These are phyloP conservation scores for Prietella phreatophila DNA, from an alignment of 2,113 vertebrate species.

Conservation along the genomic window DNA sequence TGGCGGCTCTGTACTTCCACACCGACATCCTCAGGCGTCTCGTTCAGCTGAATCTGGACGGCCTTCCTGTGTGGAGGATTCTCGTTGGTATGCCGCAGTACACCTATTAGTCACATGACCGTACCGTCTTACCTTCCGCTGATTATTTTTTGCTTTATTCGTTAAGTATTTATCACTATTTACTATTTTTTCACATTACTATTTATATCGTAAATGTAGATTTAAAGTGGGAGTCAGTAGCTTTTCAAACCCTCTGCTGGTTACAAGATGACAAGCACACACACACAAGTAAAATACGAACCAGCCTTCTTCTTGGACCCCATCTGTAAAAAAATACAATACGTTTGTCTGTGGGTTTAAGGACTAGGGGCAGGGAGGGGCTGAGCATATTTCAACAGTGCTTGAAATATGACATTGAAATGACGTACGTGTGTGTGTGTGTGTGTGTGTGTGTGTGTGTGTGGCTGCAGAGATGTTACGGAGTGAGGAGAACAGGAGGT, in stretches of 20 bases:
- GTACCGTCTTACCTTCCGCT: neutral
- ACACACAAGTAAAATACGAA: neutral
- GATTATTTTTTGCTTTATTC: neutral
- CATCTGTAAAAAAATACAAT: neutral
- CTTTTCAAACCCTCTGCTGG: neutral
- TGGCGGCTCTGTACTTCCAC: constrained; percentile 74
- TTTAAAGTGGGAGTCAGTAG: neutral
- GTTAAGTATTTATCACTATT: neutral
- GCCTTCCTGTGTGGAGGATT: constrained; percentile 73
- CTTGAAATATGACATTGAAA: neutral
- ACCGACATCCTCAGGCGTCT: constrained; percentile 69
- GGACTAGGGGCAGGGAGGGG: neutral
- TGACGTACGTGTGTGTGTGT: no score
- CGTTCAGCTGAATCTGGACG: constrained; percentile 66
- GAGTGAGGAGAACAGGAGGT: constrained; percentile 57
- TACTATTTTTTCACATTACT: neutral
- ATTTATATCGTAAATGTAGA: neutral
- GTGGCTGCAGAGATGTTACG: constrained; percentile 69
- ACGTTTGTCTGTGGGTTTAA: neutral
- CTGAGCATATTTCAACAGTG: neutral
- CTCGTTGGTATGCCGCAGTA: constrained; percentile 68
- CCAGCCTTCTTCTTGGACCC: neutral
- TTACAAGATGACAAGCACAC: neutral
- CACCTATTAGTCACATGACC: neutral
- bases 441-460: neutral